Base-by-base conservation (phyloP, 2,113 vertebrate genomes). In the Phycodurus eques region DNA sequence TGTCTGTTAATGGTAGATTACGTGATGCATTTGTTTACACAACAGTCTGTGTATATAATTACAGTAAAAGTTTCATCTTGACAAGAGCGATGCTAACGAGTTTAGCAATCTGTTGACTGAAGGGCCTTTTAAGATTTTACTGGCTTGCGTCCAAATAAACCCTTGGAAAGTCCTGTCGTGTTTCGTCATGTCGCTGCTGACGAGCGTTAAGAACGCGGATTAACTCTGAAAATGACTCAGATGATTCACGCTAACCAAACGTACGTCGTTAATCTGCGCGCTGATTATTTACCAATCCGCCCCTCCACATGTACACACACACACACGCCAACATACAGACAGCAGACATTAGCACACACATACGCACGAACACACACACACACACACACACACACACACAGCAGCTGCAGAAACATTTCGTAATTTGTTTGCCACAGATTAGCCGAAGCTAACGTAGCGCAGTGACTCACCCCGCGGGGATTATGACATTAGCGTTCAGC, bases 351-450 rank as follows among this genome's bases (percentile, higher is more conserved):
- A 1, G 15, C 47, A 1, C n/a, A 67, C n/a, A 75, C 31, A 77
- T 1, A 3, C 39, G 43, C 42, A 33, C 22, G 70, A 4, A 75
- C 31, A 77, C 2, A 2, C 43, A 46, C 39, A 74, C 1, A 2
- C 33, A 22, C 31, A 47, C 9, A 1, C 27, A 65, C 20, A 73
- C 31, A 76, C 2, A 2, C 43, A 44, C 42, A 27, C 22, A 70
- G 62, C 82, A 88, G 74, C 73, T 88, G 77, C 10, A 46, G 68
- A 70, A 60, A 49, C 67, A 79, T 78, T 81, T 77, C 67, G 70
- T 83, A 78, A 84, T 86, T 80, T 64, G 56, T 43, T 78, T 80
- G 56, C 54, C 31, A 56, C 10, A 64, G 83, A 85, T 89, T 85
- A 87, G 70, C 70, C 33, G n/a, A 59, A 59, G 56, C 11, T 27